Percentiles rank a stretch among this genome's conserved stretches.
Conservation (phyloP, 2,797 vertebrate genomes). For the Ctenopoma multispine region DNA sequence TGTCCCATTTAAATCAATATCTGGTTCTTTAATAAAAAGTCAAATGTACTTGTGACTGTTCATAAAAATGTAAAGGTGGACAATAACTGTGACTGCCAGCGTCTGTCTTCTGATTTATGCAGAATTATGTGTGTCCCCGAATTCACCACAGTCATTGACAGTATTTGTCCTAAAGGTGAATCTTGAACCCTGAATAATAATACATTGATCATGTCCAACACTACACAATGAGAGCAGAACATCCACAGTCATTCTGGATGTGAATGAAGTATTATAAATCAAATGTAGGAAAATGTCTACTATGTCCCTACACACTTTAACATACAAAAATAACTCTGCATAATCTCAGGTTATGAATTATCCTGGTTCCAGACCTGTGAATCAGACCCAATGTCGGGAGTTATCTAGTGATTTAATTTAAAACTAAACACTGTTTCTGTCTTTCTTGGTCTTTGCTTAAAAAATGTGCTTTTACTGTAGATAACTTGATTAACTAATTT, state of each 20-base stretch:
- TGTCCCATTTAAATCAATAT: not conserved
- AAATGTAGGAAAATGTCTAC: not conserved
- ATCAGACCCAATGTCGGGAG: no score
- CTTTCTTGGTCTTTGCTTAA: no score
- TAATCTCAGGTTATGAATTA: not conserved
- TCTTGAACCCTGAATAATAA: no score
- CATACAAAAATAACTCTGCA: not conserved
- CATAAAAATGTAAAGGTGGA: no score
- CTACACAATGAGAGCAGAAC: no score
- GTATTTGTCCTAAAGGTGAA: not conserved
- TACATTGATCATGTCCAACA: not conserved
- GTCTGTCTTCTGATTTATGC: not conserved
- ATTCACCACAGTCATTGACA: not conserved
- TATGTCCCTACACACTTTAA: not conserved
- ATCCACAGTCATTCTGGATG: not conserved
- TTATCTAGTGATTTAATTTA: no score
- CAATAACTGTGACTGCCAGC: not conserved
- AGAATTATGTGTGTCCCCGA: not conserved
- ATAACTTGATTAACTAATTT: not conserved
- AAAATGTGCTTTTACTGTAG: not conserved
- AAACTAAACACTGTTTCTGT: no score
- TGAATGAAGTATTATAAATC: not conserved
- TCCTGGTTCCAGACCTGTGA: not conserved
- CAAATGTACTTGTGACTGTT: not conserved
- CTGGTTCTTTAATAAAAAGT: not conserved